Conservation (phyloP, 2,888 invertebrate species). For the Monoplex corrugatus region DNA sequence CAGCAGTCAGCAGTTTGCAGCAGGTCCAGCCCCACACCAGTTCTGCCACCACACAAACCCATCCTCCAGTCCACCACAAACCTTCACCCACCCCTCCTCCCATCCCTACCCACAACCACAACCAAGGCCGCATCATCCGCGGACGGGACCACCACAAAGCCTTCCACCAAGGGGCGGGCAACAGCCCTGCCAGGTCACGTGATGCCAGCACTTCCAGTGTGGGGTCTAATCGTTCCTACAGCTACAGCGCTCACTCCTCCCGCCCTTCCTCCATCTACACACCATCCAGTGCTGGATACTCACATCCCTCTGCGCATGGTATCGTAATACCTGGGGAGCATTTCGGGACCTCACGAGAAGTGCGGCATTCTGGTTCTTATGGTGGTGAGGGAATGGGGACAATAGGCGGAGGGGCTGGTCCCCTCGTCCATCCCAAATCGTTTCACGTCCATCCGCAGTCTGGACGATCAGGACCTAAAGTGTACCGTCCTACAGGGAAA, state of each 20-base stretch:
- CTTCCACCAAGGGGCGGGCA: neutral
- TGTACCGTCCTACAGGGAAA: slow-evolving; percentile 40
- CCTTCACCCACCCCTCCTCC: slow-evolving; percentile 13
- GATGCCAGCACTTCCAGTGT: slow-evolving; percentile 75
- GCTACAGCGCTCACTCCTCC: slow-evolving; percentile 42
- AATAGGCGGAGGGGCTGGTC: neutral
- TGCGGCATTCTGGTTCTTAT: slow-evolving; percentile 39
- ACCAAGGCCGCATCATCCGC: slow-evolving; percentile 22
- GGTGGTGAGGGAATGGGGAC: neutral
- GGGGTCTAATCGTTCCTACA: slow-evolving; percentile 69
- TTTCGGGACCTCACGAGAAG: slow-evolving; percentile 22
- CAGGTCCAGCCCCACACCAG: neutral
- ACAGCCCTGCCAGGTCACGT: slow-evolving; percentile 61
- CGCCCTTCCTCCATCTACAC: neutral
- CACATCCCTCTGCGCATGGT: neutral
- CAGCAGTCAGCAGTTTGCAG: neutral
- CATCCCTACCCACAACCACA: neutral
- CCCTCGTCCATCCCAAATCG: neutral
- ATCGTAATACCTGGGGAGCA: neutral
- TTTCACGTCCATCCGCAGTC: neutral
- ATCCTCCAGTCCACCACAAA: neutral
- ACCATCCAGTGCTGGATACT: neutral
- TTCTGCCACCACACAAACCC: neutral
- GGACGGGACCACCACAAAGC: slow-evolving; percentile 51
- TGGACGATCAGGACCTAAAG: slow-evolving; percentile 35